Conservation (phyloP, 2,113 vertebrate species). For the Xiphorhynchus elegans region DNA sequence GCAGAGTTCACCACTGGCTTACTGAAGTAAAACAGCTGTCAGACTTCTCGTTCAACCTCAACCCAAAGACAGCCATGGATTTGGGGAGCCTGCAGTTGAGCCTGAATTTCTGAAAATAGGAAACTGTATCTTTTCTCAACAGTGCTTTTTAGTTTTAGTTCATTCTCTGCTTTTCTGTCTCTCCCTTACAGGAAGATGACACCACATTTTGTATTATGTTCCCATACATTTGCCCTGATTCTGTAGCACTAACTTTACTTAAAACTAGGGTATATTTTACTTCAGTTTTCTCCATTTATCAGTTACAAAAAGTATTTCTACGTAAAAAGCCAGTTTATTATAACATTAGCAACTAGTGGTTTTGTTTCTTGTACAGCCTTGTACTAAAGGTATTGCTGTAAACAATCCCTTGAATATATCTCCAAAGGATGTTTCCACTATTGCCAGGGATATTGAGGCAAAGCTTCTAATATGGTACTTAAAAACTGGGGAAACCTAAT, state of each 20-base stretch:
- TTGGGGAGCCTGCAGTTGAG: not conserved
- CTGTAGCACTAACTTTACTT: not conserved
- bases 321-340: not conserved
- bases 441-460: slow-evolving; percentile 75
- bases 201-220: not conserved
- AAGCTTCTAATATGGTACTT: slow-evolving; percentile 77
- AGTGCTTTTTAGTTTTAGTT: not conserved
- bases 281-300: not conserved
- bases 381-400: slow-evolving; percentile 70
- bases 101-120: not conserved
- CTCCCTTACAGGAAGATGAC: not conserved
- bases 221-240: not conserved
- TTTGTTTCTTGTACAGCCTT: slow-evolving; percentile 66
- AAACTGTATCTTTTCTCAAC: not conserved
- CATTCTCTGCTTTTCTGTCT: not conserved
- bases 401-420: slow-evolving; percentile 60
- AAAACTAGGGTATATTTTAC: not conserved
- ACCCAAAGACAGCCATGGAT: not conserved
- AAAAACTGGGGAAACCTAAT: slow-evolving; percentile 70
- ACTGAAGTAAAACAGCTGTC: not conserved
- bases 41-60: not conserved
- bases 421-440: slow-evolving; percentile 72
- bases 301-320: not conserved
- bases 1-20: not conserved
- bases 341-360: not conserved